These are phyloP conservation scores for Cacatua alba DNA, from an alignment of 2,113 vertebrate genomes.

Conservation along the genomic window DNA sequence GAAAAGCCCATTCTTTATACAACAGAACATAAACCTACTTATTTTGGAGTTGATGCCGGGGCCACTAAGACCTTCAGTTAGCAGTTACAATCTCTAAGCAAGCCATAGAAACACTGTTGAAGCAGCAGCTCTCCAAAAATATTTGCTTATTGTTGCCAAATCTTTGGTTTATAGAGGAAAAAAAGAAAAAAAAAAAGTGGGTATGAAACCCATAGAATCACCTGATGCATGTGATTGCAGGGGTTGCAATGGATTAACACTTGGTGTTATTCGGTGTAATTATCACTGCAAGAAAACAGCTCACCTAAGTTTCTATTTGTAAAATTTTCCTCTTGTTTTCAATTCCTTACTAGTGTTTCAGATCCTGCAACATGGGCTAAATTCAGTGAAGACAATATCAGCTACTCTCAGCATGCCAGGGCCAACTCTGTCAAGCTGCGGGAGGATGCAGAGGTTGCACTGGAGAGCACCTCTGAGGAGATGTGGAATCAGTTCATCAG, in stretches of 20 bases:
- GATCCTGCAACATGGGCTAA: constrained; percentile 72
- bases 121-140: background rate
- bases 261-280: background rate
- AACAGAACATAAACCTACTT: background rate
- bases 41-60: background rate
- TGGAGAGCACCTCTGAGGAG: constrained; percentile 58
- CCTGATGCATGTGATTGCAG: background rate
- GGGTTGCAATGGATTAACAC: background rate
- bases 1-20: background rate
- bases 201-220: background rate
- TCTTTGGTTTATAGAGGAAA: background rate
- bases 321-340: background rate
- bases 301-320: background rate
- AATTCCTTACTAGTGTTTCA: constrained; percentile 44
- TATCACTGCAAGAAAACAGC: background rate
- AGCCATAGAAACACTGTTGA: background rate
- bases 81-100: background rate
- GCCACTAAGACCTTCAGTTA: background rate
- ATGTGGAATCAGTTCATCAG: constrained; percentile 69
- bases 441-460: constrained; percentile 58
- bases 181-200: background rate
- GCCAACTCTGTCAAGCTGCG: constrained; percentile 67
- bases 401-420: constrained; percentile 64
- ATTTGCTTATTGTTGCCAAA: background rate
- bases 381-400: constrained; percentile 75